Evolutionary conservation across 1,140 invertebrate species (phyloP).

Genomic region (Lepidurus couesii): DNA sequence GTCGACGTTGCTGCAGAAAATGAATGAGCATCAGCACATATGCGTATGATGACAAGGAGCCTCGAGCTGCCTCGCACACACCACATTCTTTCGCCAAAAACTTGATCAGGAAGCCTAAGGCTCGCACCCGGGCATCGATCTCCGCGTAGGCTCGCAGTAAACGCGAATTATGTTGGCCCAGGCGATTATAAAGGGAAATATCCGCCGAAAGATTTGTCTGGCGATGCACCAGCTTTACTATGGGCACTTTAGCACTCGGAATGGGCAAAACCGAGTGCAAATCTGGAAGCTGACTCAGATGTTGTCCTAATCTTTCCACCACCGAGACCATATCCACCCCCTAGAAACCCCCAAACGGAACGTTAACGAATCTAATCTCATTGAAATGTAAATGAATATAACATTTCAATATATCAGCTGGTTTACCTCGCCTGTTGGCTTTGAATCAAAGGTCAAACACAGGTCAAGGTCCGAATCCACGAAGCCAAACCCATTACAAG

Average conservation of each 20-base stretch:
- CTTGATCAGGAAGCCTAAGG: conserved; percentile 55
- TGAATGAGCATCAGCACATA: conserved; percentile 58
- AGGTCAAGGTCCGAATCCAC: conserved; percentile 56
- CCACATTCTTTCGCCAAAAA: conserved; percentile 57
- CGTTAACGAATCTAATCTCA: not conserved
- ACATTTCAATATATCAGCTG: conserved; percentile 25
- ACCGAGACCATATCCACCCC: not conserved
- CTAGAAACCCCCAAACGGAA: not conserved
- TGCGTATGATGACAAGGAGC: conserved; percentile 59
- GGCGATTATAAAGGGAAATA: conserved; percentile 57
- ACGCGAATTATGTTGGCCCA: conserved; percentile 54
- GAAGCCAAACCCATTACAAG: conserved; percentile 59
- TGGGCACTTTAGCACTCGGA: conserved; percentile 59
- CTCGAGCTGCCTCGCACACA: conserved; percentile 57
- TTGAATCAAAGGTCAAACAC: conserved; percentile 52
- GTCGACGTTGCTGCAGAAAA: conserved; percentile 54
- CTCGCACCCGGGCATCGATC: conserved; percentile 52
- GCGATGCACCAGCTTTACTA: conserved; percentile 54
- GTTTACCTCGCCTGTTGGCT: conserved; percentile 39
- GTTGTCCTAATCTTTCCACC: not conserved
- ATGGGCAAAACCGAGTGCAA: conserved; percentile 47
- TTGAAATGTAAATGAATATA: not conserved
- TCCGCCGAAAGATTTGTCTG: conserved; percentile 52
- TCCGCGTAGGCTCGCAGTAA: conserved; percentile 50
- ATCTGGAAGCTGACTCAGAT: not conserved